Conservation (phyloP, 2,888 invertebrate genomes). For the Matsumyia berberina region DNA sequence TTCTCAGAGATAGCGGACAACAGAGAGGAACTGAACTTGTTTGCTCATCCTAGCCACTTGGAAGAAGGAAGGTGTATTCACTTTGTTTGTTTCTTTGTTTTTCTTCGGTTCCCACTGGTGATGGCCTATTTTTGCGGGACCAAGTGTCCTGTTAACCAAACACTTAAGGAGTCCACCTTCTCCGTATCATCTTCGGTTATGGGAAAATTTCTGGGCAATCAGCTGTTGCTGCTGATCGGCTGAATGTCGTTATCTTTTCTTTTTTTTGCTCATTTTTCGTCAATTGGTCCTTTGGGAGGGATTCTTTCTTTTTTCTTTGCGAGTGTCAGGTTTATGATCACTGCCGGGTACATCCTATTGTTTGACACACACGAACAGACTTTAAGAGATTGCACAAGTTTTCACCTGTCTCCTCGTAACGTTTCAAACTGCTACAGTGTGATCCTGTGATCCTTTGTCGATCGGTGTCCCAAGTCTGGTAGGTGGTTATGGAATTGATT, state of each 20-base stretch:
- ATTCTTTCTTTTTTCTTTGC: slow-evolving; percentile 19
- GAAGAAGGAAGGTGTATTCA: slow-evolving; percentile 45
- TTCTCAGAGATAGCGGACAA: slow-evolving; percentile 60
- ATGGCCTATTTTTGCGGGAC: slow-evolving; percentile 56
- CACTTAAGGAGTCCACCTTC: slow-evolving; percentile 72
- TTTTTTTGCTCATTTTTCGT: slow-evolving; percentile 40
- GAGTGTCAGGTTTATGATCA: slow-evolving; percentile 59
- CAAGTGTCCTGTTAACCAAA: slow-evolving; percentile 75
- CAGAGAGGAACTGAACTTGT: slow-evolving; percentile 39
- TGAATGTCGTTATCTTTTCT: background rate
- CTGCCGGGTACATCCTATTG: slow-evolving; percentile 40
- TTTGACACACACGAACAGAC: slow-evolving; percentile 2
- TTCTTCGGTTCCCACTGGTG: slow-evolving; percentile 65
- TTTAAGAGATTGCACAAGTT: slow-evolving; percentile 51
- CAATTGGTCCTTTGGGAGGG: slow-evolving; percentile 43
- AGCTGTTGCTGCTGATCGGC: slow-evolving; percentile 69
- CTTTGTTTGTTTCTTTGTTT: slow-evolving; percentile 45
- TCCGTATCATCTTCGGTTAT: slow-evolving; percentile 53
- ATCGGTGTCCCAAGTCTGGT: slow-evolving; percentile 10
- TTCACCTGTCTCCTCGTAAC: slow-evolving; percentile 55
- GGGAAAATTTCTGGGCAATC: slow-evolving; percentile 74
- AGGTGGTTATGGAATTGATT: slow-evolving; percentile 56
- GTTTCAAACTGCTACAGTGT: background rate
- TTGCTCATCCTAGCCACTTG: slow-evolving; percentile 73
- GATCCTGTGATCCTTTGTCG: slow-evolving; percentile 28